Evolutionary conservation across 2,888 invertebrate genomes (phyloP), one percentile per base, ranked within the genome.

Genomic region (Smittia aterrima): DNA sequence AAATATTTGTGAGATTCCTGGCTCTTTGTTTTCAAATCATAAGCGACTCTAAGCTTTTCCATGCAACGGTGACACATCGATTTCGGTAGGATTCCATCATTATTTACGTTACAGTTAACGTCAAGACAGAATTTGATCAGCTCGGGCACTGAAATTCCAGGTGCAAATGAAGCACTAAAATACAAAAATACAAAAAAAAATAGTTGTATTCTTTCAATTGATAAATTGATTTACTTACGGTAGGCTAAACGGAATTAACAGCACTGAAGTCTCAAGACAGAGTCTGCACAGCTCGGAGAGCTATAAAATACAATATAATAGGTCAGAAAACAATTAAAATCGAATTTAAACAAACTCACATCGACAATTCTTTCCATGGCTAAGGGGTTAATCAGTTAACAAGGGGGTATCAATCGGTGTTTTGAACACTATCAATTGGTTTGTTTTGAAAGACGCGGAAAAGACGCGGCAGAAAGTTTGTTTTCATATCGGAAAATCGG

Each of bases 41-140:
- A 53, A 16, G 20, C 22, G 1, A 38, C 7, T 40, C 58, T 54
- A 22, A 72, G 72, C 13, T 62, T 58, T 4, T 72, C 72, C n/a
- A 72, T 18, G 40, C 72, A 72, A 11, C 9, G 2, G 4, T 72
- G 72, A 7, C 72, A 72, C 1, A 72, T 9, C 9, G 20, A 32
- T 62, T 72, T 72, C 9, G 72, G 72, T 16, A 54, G 20, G 7
- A 72, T 72, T 20, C 20, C 70, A 47, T 47, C 47, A 3, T 4
- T 16, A 32, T 32, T n/a, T 1, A 27, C 18, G 27, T 62, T 38
- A 24, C 72, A 62, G 1, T 72, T 27, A 6, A 72, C 13, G 13
- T 62, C 72, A 20, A 72, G 53, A n/a, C 72, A 72, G 40, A 25
- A 72, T 22, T 22, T 72, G 20, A 72, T 62, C n/a, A 62, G 2